phyloP scores from a whole-genome alignment of 2,888 invertebrate genomes.

The Dichetophora obliterata region DNA sequence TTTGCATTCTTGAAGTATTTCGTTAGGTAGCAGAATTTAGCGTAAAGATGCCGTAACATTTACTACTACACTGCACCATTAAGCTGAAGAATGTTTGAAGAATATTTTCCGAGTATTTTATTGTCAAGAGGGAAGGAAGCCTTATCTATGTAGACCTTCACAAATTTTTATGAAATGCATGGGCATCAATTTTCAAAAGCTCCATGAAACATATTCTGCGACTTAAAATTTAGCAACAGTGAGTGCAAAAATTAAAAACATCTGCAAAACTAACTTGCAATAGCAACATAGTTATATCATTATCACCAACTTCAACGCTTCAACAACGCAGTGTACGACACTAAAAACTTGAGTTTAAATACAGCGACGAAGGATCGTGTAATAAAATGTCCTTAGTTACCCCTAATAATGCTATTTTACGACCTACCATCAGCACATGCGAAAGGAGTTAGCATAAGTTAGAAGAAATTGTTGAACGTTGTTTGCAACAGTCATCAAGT shows the following conservation, averaged over 20 bases:
- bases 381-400: constrained; percentile 31
- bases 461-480: neutral
- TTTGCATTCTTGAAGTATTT: no score
- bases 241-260: neutral
- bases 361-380: constrained; percentile 18
- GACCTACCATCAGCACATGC: constrained; percentile 1
- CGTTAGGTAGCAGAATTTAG: no score
- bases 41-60: no score
- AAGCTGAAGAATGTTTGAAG: no score
- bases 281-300: neutral
- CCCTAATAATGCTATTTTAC: constrained; percentile 26
- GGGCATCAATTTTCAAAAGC: no score
- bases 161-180: no score
- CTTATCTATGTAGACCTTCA: no score
- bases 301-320: neutral
- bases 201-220: neutral
- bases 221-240: neutral
- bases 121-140: no score
- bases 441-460: constrained; percentile 2
- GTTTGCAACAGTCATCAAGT: constrained; percentile 16
- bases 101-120: no score
- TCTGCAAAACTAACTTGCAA: neutral
- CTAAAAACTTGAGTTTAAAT: constrained; percentile 20
- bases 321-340: neutral
- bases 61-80: no score